These are phyloP conservation scores for Campopleginae sp. DNA, from an alignment of 2,888 invertebrate genomes.

Conservation along the genomic window DNA sequence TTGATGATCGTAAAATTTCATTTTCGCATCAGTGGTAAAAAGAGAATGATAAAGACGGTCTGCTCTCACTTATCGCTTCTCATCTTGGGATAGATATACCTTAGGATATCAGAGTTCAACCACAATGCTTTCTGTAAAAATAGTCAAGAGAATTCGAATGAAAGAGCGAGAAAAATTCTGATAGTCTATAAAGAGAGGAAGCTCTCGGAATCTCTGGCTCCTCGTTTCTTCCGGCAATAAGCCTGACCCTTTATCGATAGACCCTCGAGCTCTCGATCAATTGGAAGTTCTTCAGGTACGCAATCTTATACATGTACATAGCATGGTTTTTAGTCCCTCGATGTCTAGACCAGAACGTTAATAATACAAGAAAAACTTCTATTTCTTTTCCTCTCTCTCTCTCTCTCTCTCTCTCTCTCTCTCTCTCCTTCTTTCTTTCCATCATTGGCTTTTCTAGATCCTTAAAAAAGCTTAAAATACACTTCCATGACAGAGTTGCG, in stretches of 20 bases:
- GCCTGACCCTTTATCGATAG: conserved; percentile 42
- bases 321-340: not conserved
- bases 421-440: too few relatives aligned
- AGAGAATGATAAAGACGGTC: conserved; percentile 28
- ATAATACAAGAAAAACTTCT: conserved; percentile 47
- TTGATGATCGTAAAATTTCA: conserved; percentile 19
- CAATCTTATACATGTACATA: conserved; percentile 9
- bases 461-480: conserved; percentile 53
- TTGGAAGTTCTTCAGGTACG: conserved; percentile 39
- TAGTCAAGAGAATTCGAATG: not conserved
- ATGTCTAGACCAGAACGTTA: conserved; percentile 53
- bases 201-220: conserved; percentile 20
- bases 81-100: not conserved
- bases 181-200: conserved; percentile 26
- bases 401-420: too few relatives aligned
- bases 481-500: conserved; percentile 34
- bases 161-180: conserved; percentile 28
- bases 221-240: conserved; percentile 46
- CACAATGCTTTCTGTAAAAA: not conserved
- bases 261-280: conserved; percentile 56
- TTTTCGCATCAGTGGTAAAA: conserved; percentile 15
- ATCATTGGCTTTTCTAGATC: conserved; percentile 43
- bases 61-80: conserved; percentile 26
- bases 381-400: conserved; percentile 4
- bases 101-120: not conserved